phyloP scores from a whole-genome alignment of 2,113 vertebrate genomes.

The Cottus gobio region DNA sequence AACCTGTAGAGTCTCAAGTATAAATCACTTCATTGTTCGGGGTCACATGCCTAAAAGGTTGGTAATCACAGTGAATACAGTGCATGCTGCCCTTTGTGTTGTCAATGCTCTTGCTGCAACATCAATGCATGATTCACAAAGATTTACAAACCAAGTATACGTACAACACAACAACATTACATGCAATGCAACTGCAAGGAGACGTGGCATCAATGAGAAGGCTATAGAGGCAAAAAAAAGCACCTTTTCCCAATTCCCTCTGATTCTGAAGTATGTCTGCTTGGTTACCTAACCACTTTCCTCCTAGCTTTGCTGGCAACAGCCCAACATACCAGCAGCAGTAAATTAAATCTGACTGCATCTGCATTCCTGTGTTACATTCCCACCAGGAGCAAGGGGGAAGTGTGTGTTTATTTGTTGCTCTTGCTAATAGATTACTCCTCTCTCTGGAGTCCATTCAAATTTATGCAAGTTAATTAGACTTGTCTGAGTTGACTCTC shows the following conservation, averaged over 20 bases:
- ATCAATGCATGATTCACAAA: too few species aligned
- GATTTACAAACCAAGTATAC: too few species aligned
- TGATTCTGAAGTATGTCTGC: slow-evolving; percentile 9
- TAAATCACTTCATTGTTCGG: neutral
- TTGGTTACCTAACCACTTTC: neutral
- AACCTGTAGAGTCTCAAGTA: neutral
- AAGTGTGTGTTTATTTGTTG: slow-evolving; percentile 53
- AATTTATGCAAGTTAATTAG: slow-evolving; percentile 63
- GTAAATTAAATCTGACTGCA: slow-evolving; percentile 31
- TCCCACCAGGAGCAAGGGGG: slow-evolving; percentile 14
- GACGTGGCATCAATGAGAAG: neutral
- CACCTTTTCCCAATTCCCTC: neutral
- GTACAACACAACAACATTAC: neutral
- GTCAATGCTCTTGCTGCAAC: too few species aligned
- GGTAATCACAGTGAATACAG: too few species aligned
- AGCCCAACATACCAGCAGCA: neutral
- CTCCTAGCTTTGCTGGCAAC: neutral
- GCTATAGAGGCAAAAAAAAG: neutral
- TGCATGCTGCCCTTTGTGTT: too few species aligned
- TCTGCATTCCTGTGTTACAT: slow-evolving; percentile 34
- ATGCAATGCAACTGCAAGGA: neutral
- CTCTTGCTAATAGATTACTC: slow-evolving; percentile 57
- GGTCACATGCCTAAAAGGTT: neutral
- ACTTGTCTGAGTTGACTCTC: slow-evolving; percentile 31
- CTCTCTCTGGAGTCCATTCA: slow-evolving; percentile 52